Evolutionary conservation across 92 coral and sea anemone species (phyloP), one percentile per base, ranked within the genome.

Genomic region (Siderastrea radians): DNA sequence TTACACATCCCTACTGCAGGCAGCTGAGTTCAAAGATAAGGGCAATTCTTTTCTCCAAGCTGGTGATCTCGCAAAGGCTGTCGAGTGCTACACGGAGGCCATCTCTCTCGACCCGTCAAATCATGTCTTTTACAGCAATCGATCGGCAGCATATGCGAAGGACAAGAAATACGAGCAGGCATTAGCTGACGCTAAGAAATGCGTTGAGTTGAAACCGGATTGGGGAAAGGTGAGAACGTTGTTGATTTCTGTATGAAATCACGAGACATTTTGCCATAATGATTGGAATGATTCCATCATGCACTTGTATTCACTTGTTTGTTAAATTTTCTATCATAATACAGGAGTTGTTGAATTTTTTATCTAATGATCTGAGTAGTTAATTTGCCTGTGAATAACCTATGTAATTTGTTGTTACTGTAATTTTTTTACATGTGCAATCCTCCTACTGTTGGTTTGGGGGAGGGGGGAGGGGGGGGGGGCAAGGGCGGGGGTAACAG

Each of bases 91-190:
- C 86, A 97, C 97, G 0, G 98, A 97, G 67, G 99, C 98, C 2
- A 97, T 97, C n/a, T 57, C 86, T 14, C 78, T 97, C 6, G 96
- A 97, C 50, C 98, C 98, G 5, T 85, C 91, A 10, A 94, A 97
- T 71, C 99, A 97, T 80, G 99, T 97, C 10, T 92, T 92, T 48
- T 97, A 97, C 96, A 97, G 99, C 89, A 97, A 97, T 61, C 77
- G 99, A 76, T 95, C 99, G 17, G 99, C 99, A 44, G 99, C 98
- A 10, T 90, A 91, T 81, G 99, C 99, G 0, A 95, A 95, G 89
- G 92, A 92, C 48, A 80, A 84, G 13, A 92, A 92, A 54, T 97
- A 94, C 74, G 98, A 97, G 2, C 93, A 97, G 84, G 98, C 99
- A 47, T 80, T 97, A 73, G 86, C 90, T 74, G 99, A 97, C 79